Evolutionary conservation across 2,113 vertebrate species (phyloP).

Genomic region (Tachuris rubrigastra): DNA sequence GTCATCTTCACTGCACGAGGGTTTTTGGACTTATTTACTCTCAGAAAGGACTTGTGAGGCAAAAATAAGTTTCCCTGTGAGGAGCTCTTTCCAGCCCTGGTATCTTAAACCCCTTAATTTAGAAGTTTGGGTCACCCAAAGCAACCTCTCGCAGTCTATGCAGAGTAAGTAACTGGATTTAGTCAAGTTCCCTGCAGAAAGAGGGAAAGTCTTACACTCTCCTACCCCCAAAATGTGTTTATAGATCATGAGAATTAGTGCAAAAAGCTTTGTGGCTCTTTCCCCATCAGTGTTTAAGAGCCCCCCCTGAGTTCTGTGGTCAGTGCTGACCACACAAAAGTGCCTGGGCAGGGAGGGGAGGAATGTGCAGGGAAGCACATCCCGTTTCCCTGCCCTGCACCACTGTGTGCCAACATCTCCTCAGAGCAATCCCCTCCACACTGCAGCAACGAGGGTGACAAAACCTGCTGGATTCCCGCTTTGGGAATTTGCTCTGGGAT

Average conservation of each 20-base stretch:
- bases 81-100: not conserved
- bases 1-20: not conserved
- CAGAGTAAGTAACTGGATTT: not conserved
- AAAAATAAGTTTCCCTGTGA: not conserved
- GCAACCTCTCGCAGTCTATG: not conserved
- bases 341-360: not conserved
- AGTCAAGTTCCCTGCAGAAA: not conserved
- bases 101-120: not conserved
- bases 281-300: not conserved
- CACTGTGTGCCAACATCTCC: not conserved
- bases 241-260: not conserved
- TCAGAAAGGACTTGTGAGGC: not conserved
- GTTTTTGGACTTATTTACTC: not conserved
- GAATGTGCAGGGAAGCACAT: not conserved
- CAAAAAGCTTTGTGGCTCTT: not conserved
- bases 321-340: rapidly evolving
- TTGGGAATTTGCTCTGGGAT: not conserved
- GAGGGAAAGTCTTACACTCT: not conserved
- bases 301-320: not conserved
- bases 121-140: not conserved
- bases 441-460: not conserved
- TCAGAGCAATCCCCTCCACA: not conserved
- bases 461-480: not conserved
- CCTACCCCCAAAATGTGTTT: not conserved
- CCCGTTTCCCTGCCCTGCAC: not conserved